A percentile compares a stretch with the other conserved stretches of the same genome.
These are phyloP conservation scores for Lonchura striata DNA, from an alignment of 2,113 vertebrate genomes.

Conservation along the genomic window DNA sequence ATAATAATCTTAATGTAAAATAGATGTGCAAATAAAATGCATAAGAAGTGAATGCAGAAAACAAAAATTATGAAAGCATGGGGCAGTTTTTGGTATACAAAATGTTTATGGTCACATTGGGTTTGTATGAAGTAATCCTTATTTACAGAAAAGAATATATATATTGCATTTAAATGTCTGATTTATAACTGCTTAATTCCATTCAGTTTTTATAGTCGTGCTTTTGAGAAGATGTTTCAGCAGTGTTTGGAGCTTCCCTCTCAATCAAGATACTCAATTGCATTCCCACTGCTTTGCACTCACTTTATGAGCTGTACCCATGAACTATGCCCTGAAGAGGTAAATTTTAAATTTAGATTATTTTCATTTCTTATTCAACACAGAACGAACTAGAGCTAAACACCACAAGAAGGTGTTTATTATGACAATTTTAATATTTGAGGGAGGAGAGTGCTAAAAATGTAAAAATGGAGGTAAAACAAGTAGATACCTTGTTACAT, in stretches of 20 bases:
- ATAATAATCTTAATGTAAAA: background rate
- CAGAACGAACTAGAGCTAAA: background rate
- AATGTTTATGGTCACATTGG: background rate
- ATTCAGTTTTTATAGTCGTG: constrained; percentile 95
- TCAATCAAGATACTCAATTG: constrained; percentile 96
- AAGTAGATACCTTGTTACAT: background rate
- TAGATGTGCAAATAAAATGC: background rate
- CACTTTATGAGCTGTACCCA: constrained; percentile 99
- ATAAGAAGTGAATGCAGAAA: background rate
- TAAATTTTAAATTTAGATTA: constrained; percentile 58
- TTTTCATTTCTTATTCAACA: background rate
- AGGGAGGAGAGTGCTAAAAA: background rate
- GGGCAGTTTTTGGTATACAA: background rate
- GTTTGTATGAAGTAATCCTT: background rate
- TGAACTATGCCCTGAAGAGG: constrained; percentile 97
- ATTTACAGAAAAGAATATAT: background rate
- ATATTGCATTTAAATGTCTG: constrained; percentile 20
- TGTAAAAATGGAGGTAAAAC: background rate
- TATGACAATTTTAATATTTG: background rate
- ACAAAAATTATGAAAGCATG: background rate
- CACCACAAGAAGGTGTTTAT: background rate
- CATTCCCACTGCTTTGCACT: constrained; percentile 96
- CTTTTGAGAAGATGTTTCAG: constrained; percentile 99
- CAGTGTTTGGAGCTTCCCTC: constrained; percentile 98
- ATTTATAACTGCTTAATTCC: background rate